Base-by-base conservation (phyloP, 2,888 invertebrate species). In the Liposcelis brunnea region DNA sequence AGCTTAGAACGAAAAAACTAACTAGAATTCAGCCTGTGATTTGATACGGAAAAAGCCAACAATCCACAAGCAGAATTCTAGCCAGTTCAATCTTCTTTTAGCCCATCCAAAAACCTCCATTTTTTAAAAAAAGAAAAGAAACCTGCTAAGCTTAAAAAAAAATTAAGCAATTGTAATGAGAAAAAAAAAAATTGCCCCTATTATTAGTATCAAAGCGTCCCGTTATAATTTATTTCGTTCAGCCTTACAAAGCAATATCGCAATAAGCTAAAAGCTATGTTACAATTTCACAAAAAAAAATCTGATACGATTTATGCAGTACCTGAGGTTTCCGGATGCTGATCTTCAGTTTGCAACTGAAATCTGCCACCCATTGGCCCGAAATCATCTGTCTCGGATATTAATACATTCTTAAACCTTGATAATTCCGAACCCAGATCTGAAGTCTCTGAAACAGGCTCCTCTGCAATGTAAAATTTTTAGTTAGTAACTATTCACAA, bases 21-120 rank as follows among this genome's bases (percentile, higher is more conserved):
- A 82, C 80, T 83, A 84, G 85, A 85, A 85, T 85, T 85, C 84
- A 84, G 85, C 83, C 86, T 86, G 86, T 86, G 86, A 86, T 86
- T 85, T 82, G 84, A 76, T 54, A 55, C 52, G 53, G 47, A 54
- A 53, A 53, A 57, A 8, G 8, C 8, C 54, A 52, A 59, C 55
- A 63, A 65, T 61, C 77, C 80, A 85, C 83, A 77, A 53, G 47
- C 52, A 50, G 54, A 54, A 53, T 55, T 55, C 56, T 51, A 50
- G 48, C 44, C 49, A 42, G 36, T 16, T 36, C 36, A 44, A 42
- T 11, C 21, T 12, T 18, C n/a, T 8, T 14, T 15, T 6, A 12
- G n/a, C 19, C 34, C 42, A 34, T 32, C 14, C 7, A 33, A 16
- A 38, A 33, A 43, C 1, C 42, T 31, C 35, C 35, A 35, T 15